Evolutionary conservation across 1,140 invertebrate species (phyloP).

Genomic region (Centruroides sculpturatus): DNA sequence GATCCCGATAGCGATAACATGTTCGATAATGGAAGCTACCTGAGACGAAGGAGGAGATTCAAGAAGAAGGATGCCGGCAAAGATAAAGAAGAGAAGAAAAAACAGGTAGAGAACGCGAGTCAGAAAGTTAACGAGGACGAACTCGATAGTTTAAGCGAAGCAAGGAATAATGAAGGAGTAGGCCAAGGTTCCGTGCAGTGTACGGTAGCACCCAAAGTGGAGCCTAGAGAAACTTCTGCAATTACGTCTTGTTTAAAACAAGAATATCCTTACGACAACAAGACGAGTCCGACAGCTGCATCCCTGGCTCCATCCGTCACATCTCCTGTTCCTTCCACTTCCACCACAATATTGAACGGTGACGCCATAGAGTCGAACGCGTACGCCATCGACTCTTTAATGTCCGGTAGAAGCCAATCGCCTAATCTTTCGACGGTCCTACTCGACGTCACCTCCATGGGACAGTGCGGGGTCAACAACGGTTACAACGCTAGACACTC

Average conservation of each 20-base stretch:
- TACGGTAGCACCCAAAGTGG: background rate
- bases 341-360: background rate
- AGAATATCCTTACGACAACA: background rate
- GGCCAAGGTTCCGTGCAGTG: background rate
- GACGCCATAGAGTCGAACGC: background rate
- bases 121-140: background rate
- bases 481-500: constrained; percentile 1
- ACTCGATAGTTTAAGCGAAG: background rate
- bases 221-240: background rate
- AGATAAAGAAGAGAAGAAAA: constrained; percentile 44
- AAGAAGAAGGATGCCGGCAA: constrained; percentile 87
- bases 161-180: background rate
- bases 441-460: background rate
- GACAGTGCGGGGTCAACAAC: background rate
- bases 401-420: background rate
- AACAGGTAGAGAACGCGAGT: background rate
- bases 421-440: background rate
- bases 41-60: constrained; percentile 75
- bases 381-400: background rate
- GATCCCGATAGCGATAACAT: constrained; percentile 94
- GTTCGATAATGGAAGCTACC: constrained; percentile 94
- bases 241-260: background rate
- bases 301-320: background rate
- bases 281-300: background rate
- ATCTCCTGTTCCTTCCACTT: background rate